phyloP scores from a whole-genome alignment of 2,113 vertebrate genomes.

The Axis porcinus region DNA sequence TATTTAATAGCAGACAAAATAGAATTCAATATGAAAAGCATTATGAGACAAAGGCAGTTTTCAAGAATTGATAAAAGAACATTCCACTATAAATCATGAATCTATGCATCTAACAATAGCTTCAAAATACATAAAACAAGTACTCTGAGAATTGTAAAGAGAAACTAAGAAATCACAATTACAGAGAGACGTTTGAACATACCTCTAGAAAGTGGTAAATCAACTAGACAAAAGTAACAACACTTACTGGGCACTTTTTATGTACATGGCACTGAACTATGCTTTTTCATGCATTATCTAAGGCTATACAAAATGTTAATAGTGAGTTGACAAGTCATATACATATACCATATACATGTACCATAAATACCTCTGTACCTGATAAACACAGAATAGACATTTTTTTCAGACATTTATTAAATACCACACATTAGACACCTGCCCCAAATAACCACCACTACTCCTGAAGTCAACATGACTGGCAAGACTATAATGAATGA shows the following conservation, averaged over 20 bases:
- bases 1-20: conserved; percentile 74
- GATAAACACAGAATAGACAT: conserved; percentile 16
- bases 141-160: conserved; percentile 18
- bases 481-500: neutral
- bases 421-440: neutral
- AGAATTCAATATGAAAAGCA: conserved; percentile 72
- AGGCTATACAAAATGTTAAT: conserved; percentile 19
- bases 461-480: neutral
- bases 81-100: conserved; percentile 34
- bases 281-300: conserved; percentile 60
- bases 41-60: conserved; percentile 56
- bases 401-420: conserved; percentile 4
- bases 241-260: neutral
- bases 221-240: neutral
- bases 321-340: neutral
- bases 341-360: neutral
- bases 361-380: conserved; percentile 2
- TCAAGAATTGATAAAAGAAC: conserved; percentile 28
- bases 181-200: neutral
- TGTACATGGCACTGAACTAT: neutral
- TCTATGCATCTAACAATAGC: conserved; percentile 36
- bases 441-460: neutral
- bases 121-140: conserved; percentile 52
- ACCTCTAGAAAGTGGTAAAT: neutral
- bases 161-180: conserved; percentile 1